Base-by-base conservation (phyloP, 1,140 invertebrate species). In the Sitobion miscanthi region DNA sequence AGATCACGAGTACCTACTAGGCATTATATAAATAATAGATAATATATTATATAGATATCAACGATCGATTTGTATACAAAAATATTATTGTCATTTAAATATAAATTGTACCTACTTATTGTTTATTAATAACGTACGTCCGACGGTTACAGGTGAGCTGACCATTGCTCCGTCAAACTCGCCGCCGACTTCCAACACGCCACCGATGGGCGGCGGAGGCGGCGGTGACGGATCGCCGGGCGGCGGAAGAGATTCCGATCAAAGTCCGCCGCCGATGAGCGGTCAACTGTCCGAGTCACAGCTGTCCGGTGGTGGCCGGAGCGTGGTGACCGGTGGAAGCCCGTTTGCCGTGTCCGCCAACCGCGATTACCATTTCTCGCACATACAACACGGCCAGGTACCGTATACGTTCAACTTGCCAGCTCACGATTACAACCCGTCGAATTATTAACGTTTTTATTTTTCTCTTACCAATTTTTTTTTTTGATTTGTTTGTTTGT, bases 341-440 rank as follows among this genome's bases (percentile, higher is more conserved):
- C 96, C 96, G 52, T 96, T 96, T 94, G 95, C 95, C 69, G 95
- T 94, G 95, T 96, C 95, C 91, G 96, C 95, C 90, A 96, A 95
- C 95, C 96, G 96, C 94, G 97, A 97, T 95, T 98, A 98, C 95
- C 97, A 97, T 57, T 98, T 98, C 95, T 97, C 98, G 95, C 98
- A 98, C 95, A 98, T 98, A 96, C 98, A 98, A 95, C 96, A 98
- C 94, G 97, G 98, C 95, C 98, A 98, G 96, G 98, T 98, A 95
- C 96, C 89, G 54, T 94, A 94, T 91, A 94, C 88, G 94, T 94
- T 94, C 94, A 94, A 69, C 93, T 93, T 93, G 91, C 94, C 47
- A 93, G 92, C 94, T 69, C 93, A 94, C 87, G 93, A 92, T 93
- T 94, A 89, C 94, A 93, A 93, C 90, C 89, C 94, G 77, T 94